These are phyloP conservation scores for Anodontia alba DNA, from an alignment of 2,888 invertebrate genomes.

Conservation along the genomic window DNA sequence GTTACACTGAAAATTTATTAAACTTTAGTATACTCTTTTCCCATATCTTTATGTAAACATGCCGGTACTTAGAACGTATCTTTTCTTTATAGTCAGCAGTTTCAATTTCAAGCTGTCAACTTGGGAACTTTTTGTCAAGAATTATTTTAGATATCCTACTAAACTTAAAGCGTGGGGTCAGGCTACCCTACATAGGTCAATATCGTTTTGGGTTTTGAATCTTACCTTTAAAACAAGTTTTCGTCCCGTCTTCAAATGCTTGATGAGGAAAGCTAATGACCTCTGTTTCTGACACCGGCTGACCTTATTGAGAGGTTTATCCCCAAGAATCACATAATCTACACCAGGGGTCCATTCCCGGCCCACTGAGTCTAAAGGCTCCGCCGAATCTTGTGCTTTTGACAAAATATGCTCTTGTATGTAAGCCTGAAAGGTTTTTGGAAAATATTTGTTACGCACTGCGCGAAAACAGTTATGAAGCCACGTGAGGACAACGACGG, in stretches of 20 bases:
- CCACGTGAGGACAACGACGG: neutral
- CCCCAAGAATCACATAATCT: constrained; percentile 67
- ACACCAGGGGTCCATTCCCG: constrained; percentile 68
- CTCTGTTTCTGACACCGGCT: constrained; percentile 28
- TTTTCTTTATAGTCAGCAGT: too few relatives aligned
- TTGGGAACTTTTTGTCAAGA: too few relatives aligned
- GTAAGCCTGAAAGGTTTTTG: neutral
- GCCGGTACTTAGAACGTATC: too few relatives aligned
- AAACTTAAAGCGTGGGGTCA: too few relatives aligned
- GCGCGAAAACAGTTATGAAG: too few relatives aligned
- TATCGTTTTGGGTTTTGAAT: too few relatives aligned
- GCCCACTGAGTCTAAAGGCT: constrained; percentile 51
- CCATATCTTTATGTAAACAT: too few relatives aligned
- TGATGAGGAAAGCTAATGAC: constrained; percentile 34
- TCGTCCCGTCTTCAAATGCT: constrained; percentile 38
- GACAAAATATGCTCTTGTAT: neutral
- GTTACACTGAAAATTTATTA: too few relatives aligned
- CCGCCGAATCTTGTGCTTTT: neutral
- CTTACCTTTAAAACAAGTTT: constrained; percentile 41
- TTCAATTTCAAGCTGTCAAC: too few relatives aligned
- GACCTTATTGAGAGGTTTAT: constrained; percentile 58
- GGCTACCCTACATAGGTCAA: too few relatives aligned
- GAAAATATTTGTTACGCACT: neutral
- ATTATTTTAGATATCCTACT: too few relatives aligned
- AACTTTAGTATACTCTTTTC: too few relatives aligned